Evolutionary conservation across 2,797 vertebrate genomes (phyloP), one percentile per base, ranked within the genome.

Genomic region (Schizopygopsis malacanthus): DNA sequence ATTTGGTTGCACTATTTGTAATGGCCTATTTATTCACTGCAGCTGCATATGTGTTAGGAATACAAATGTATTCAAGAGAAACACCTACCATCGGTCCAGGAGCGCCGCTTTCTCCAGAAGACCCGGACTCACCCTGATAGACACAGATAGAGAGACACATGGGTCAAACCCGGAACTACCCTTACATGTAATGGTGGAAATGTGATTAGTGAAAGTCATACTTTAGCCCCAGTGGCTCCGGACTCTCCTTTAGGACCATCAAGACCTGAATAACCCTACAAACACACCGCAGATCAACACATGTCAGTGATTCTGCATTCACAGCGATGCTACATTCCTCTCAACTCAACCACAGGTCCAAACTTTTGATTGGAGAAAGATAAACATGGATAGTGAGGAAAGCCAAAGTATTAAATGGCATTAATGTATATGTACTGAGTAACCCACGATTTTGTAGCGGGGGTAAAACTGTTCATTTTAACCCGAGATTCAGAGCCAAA

Each of bases 211-310:
- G 39, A 20, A 72, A 10, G 10, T 82, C 91, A 77, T 89, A 98
- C 98, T 96, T 99, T 98, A 67, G 96, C 81, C 12, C 98, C 97
- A 0, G 96, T 91, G 39, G 97, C 95, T 87, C 98, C 98, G 0
- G 95, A 94, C 88, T 98, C 97, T 92, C 98, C 98, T 90, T 98
- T 98, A 84, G 95, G 4, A 3, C 98, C 98, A 10, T 98, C 98
- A 50, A 98, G 93, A 86, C 98, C 98, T 72, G 96, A 87, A 87
- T 97, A 98, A 56, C 98, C 98, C 98, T 99, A 75, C 20, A 88
- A 12, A 81, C 50, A 87, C 0, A 82, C 22, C 16, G 52, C 28
- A 63, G 22, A 52, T 41, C 78, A 54, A 67, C 28, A 76, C 12
- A 28, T 15, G 13, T 20, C 13, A 76, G 47, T 52, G 18, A 75